Percentiles rank a stretch among this genome's conserved stretches.
Conservation (phyloP, 2,888 invertebrate species). For the Oegoconia quadripuncta region DNA sequence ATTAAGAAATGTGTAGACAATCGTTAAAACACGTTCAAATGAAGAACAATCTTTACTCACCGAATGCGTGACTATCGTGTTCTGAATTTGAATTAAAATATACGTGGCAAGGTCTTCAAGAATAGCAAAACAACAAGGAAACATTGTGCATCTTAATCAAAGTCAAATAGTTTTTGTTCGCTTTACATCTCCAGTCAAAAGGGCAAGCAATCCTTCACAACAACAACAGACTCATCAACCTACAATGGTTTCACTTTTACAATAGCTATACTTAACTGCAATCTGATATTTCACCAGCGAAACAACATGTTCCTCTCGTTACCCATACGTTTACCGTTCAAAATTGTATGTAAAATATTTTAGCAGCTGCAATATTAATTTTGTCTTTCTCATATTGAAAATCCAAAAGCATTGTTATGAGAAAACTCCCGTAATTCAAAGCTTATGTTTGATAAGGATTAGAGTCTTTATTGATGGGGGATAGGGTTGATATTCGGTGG, state of each 20-base stretch:
- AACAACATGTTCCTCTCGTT: constrained; percentile 5
- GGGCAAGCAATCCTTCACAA: constrained; percentile 40
- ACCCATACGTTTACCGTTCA: constrained; percentile 4
- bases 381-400: constrained; percentile 24
- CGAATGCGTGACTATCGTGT: too few species aligned
- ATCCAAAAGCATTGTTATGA: constrained; percentile 29
- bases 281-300: not conserved
- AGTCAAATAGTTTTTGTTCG: too few species aligned
- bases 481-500: too few species aligned
- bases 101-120: too few species aligned
- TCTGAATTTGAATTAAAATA: too few species aligned
- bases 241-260: constrained; percentile 25
- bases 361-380: not conserved
- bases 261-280: constrained; percentile 16
- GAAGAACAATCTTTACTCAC: too few species aligned
- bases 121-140: too few species aligned
- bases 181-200: constrained; percentile 17
- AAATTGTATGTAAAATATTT: not conserved
- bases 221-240: constrained; percentile 33
- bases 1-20: too few species aligned
- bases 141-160: too few species aligned
- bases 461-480: not conserved
- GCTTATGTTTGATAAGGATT: constrained; percentile 2
- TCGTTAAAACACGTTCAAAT: too few species aligned
- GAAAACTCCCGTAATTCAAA: constrained; percentile 7